Evolutionary conservation across 2,797 vertebrate genomes (phyloP).

Genomic region (Loriculus beryllinus): DNA sequence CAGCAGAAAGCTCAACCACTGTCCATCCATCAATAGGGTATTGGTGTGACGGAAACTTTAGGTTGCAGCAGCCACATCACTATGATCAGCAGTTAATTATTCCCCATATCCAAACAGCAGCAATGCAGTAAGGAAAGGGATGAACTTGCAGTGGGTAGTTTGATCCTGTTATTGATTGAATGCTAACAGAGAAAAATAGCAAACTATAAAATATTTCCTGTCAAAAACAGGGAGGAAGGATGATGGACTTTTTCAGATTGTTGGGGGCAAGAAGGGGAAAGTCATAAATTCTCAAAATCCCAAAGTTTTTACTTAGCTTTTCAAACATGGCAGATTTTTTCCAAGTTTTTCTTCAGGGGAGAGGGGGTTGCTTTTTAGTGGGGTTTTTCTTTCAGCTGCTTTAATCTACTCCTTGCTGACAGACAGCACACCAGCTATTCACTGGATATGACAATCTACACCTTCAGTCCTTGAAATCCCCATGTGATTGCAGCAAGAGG

Average conservation of each 20-base stretch:
- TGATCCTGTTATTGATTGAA: neutral
- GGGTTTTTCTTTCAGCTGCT: neutral
- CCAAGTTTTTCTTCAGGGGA: neutral
- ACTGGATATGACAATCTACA: neutral
- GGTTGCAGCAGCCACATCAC: neutral
- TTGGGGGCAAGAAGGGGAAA: neutral
- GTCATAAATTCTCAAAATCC: neutral
- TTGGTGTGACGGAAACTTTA: neutral
- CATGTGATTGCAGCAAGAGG: neutral
- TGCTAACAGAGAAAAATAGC: slow-evolving; percentile 3
- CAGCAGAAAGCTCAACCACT: neutral
- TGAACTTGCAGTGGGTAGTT: fast-evolving
- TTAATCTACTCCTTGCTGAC: slow-evolving; percentile 13
- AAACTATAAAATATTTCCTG: neutral
- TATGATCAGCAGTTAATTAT: neutral
- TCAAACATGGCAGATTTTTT: neutral
- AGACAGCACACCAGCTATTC: slow-evolving; percentile 27
- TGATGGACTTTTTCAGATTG: neutral
- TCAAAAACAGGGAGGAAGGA: neutral
- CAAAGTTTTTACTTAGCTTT: neutral
- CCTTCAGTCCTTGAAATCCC: neutral
- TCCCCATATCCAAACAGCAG: neutral
- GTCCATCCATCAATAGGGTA: neutral
- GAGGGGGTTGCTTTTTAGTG: neutral
- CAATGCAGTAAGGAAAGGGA: neutral